Conservation (phyloP, 2,888 invertebrate species). For the Platyscelio sp. region DNA sequence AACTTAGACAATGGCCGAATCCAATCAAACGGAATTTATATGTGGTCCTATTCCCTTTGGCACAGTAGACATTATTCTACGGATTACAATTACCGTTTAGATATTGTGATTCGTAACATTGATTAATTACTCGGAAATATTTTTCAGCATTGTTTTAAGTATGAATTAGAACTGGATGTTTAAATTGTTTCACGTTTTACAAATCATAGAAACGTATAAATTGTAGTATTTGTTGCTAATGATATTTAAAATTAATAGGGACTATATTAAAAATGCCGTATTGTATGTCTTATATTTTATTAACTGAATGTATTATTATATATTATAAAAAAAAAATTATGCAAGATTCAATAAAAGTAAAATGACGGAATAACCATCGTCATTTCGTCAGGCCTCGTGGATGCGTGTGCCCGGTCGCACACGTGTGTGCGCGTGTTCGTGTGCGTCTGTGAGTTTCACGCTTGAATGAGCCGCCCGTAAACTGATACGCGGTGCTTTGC, state of each 20-base stretch:
- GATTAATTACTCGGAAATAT: conserved; percentile 56
- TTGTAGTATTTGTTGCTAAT: too few species aligned
- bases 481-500: conserved; percentile 80
- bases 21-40: conserved; percentile 67
- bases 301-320: too few species aligned
- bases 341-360: conserved; percentile 64
- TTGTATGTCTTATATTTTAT: too few species aligned
- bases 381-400: conserved; percentile 41
- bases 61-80: conserved; percentile 37
- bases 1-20: conserved; percentile 68
- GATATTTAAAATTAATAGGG: too few species aligned
- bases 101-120: conserved; percentile 48
- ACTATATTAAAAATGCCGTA: too few species aligned
- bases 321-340: too few species aligned
- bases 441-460: conserved; percentile 55
- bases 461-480: conserved; percentile 67
- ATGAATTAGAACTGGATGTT: conserved; percentile 45
- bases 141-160: conserved; percentile 60
- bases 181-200: conserved; percentile 37
- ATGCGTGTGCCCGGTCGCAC: conserved; percentile 17
- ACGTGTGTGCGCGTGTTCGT: too few species aligned
- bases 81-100: conserved; percentile 62
- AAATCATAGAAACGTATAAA: too few species aligned
- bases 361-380: conserved; percentile 57
- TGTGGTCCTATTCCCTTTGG: conserved; percentile 19